Conservation (phyloP, 2,888 invertebrate species). For the Deilephila elpenor region DNA sequence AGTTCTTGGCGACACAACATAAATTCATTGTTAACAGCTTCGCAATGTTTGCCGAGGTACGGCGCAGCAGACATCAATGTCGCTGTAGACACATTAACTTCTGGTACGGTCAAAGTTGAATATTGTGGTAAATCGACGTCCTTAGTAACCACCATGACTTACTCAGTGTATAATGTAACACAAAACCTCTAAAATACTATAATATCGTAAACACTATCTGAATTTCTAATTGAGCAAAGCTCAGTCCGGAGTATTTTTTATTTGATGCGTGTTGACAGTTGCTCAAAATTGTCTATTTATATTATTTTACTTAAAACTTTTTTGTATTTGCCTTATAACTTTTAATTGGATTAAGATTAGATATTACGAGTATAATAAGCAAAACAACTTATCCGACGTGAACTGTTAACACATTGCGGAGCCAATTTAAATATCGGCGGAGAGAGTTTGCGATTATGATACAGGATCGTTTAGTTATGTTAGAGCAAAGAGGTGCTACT, state of each 20-base stretch:
- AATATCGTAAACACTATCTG: not conserved
- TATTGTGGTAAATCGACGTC: slow-evolving; percentile 89
- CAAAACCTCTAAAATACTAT: too few relatives aligned
- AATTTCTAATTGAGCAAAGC: not conserved
- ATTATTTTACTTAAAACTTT: not conserved
- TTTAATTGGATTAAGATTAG: too few relatives aligned
- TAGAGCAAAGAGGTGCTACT: too few relatives aligned
- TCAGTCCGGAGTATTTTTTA: too few relatives aligned
- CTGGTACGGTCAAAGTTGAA: slow-evolving; percentile 70
- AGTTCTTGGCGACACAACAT: slow-evolving; percentile 94
- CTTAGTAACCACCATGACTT: slow-evolving; percentile 74
- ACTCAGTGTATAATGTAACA: not conserved
- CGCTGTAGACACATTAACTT: slow-evolving; percentile 90
- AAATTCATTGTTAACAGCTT: slow-evolving; percentile 95
- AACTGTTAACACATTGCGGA: too few relatives aligned
- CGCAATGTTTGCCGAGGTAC: slow-evolving; percentile 96
- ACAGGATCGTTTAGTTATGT: too few relatives aligned
- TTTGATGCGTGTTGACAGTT: not conserved
- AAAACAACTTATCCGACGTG: too few relatives aligned
- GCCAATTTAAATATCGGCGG: too few relatives aligned
- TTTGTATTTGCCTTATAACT: not conserved
- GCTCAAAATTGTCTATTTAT: not conserved
- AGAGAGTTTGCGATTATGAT: too few relatives aligned
- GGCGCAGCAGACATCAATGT: slow-evolving; percentile 94
- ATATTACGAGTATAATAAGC: too few relatives aligned